A percentile compares a stretch with the other conserved stretches of the same genome.
These are phyloP conservation scores for Limulus polyphemus DNA, from an alignment of 2,888 invertebrate genomes.

Conservation along the genomic window DNA sequence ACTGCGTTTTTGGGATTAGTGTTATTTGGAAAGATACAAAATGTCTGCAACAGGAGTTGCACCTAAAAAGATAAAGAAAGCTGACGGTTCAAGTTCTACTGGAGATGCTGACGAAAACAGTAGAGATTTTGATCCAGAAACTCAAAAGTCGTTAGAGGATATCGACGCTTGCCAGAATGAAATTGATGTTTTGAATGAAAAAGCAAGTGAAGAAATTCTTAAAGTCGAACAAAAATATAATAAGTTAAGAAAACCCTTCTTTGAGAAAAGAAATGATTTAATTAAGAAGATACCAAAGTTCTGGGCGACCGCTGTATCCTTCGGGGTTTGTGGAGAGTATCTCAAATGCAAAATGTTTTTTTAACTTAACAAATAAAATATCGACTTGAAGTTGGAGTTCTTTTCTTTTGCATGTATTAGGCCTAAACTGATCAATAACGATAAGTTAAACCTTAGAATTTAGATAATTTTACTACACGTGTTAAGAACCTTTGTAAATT, in stretches of 20 bases:
- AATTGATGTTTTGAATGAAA: constrained; percentile 65
- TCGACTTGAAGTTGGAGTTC: too few relatives aligned
- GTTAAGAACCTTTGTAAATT: too few relatives aligned
- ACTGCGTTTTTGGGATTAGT: too few relatives aligned
- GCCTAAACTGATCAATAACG: too few relatives aligned
- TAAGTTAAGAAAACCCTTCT: constrained; percentile 60
- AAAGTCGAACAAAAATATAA: constrained; percentile 72
- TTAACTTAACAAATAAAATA: too few relatives aligned
- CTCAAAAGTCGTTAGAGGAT: constrained; percentile 55
- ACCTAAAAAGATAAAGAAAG: constrained; percentile 41
- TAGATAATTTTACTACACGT: too few relatives aligned
- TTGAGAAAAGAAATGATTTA: constrained; percentile 59
- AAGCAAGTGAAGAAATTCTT: constrained; percentile 69
- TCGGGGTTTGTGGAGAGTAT: too few relatives aligned
- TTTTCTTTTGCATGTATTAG: too few relatives aligned
- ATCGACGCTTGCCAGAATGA: constrained; percentile 69
- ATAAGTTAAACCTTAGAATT: too few relatives aligned
- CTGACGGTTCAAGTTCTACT: constrained; percentile 31
- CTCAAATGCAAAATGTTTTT: too few relatives aligned
- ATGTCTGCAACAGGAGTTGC: constrained; percentile 37
- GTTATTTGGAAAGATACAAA: neutral
- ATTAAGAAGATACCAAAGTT: constrained; percentile 67
- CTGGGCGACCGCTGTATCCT: constrained; percentile 68
- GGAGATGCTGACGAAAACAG: constrained; percentile 37
- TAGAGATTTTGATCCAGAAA: constrained; percentile 46